A percentile compares a stretch with the other conserved stretches of the same genome.
Conservation (phyloP, 1,140 invertebrate species). For the Sinonovacula constricta region DNA sequence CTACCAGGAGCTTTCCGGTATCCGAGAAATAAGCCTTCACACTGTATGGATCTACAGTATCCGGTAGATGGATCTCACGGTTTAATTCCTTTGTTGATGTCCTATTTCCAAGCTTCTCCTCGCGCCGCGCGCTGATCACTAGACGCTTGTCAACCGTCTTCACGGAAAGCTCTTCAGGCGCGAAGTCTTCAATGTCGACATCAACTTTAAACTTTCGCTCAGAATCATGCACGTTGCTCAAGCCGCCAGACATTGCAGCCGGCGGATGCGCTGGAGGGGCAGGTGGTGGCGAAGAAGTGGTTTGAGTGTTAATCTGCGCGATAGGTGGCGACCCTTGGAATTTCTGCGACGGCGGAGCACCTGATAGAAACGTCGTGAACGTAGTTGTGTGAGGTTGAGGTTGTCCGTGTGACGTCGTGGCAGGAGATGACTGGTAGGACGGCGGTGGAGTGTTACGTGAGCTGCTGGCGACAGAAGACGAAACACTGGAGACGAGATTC, state of each 20-base stretch:
- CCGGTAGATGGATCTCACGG: slow-evolving; percentile 74
- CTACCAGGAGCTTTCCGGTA: slow-evolving; percentile 73
- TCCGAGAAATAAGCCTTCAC: slow-evolving; percentile 77
- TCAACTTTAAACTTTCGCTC: slow-evolving; percentile 72
- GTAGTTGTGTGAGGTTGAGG: slow-evolving; percentile 54
- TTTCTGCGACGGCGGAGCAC: slow-evolving; percentile 26
- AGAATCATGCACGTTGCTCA: slow-evolving; percentile 52
- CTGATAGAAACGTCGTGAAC: slow-evolving; percentile 61
- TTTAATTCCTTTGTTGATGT: slow-evolving; percentile 75
- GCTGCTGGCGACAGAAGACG: slow-evolving; percentile 38
- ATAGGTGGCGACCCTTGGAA: slow-evolving; percentile 13
- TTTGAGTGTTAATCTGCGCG: neutral
- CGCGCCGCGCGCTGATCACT: slow-evolving; percentile 70
- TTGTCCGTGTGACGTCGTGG: slow-evolving; percentile 42
- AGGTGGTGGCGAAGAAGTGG: neutral
- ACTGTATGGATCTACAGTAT: slow-evolving; percentile 74
- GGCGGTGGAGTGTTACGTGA: slow-evolving; percentile 48
- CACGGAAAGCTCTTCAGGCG: slow-evolving; percentile 75
- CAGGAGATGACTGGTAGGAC: slow-evolving; percentile 1
- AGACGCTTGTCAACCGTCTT: slow-evolving; percentile 75
- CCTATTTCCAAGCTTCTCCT: slow-evolving; percentile 70
- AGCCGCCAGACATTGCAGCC: slow-evolving; percentile 23
- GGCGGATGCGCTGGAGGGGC: slow-evolving; percentile 11
- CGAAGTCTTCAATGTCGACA: slow-evolving; percentile 75
- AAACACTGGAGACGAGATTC: slow-evolving; percentile 42